phyloP scores from a whole-genome alignment of 2,888 invertebrate genomes.

The Melanostoma scalare region DNA sequence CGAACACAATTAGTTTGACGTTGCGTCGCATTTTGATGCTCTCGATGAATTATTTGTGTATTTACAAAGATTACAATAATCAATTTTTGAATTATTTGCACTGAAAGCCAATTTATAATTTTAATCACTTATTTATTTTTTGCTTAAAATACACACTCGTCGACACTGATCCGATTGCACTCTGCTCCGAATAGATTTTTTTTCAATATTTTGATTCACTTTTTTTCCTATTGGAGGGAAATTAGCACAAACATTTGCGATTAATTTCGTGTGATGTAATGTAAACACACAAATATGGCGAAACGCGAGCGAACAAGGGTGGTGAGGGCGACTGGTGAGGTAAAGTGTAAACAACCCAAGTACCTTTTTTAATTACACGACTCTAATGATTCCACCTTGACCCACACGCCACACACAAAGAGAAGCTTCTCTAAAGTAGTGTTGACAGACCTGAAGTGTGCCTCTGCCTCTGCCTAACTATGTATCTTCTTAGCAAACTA shows the following conservation, averaged over 20 bases:
- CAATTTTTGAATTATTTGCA: not conserved
- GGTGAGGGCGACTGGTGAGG: not conserved
- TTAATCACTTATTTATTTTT: conserved; percentile 15
- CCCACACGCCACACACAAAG: conserved; percentile 5
- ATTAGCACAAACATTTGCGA: conserved; percentile 17
- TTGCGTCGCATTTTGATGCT: conserved; percentile 80
- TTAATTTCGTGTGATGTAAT: conserved; percentile 16
- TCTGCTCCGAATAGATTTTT: not conserved
- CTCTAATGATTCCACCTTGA: not conserved
- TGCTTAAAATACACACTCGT: conserved; percentile 9
- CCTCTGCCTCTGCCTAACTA: not conserved
- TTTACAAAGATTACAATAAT: conserved; percentile 6
- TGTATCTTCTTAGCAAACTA: not conserved
- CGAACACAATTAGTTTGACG: conserved; percentile 81
- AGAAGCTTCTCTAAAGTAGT: not conserved
- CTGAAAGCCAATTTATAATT: not conserved
- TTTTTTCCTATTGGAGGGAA: not conserved
- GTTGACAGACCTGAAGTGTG: conserved; percentile 23
- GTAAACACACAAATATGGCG: conserved; percentile 47
- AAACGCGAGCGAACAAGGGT: conserved; percentile 2
- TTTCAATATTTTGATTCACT: conserved; percentile 5
- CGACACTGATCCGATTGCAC: conserved; percentile 26
- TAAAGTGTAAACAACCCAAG: conserved; percentile 28
- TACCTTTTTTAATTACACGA: conserved; percentile 2
- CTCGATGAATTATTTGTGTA: not conserved